These are phyloP conservation scores for Drosophila obscura DNA, from an alignment of 1,140 invertebrate genomes.

Conservation along the genomic window DNA sequence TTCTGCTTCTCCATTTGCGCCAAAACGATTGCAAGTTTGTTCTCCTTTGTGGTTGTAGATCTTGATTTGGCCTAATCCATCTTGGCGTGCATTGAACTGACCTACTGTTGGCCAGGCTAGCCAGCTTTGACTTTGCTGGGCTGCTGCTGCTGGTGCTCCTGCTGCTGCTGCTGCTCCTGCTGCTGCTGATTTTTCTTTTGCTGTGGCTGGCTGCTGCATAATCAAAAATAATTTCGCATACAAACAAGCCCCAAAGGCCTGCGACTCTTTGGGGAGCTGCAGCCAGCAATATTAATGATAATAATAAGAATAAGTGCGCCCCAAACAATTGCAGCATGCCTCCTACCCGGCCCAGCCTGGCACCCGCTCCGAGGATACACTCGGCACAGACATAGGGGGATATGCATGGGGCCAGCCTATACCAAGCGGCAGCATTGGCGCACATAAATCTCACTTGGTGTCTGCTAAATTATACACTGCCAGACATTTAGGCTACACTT, in stretches of 20 bases:
- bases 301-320: conserved; percentile 81
- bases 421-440: conserved; percentile 68
- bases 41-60: conserved; percentile 16
- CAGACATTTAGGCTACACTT: conserved; percentile 83
- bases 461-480: conserved; percentile 84
- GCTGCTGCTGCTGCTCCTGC: not conserved
- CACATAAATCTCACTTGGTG: conserved; percentile 84
- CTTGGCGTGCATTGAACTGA: conserved; percentile 71
- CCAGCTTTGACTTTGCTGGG: conserved; percentile 23
- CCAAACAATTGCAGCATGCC: conserved; percentile 71
- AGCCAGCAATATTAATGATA: conserved; percentile 77
- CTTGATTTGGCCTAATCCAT: conserved; percentile 63
- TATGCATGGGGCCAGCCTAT: too few species aligned
- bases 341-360: not conserved
- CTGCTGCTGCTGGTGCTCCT: conserved; percentile 11
- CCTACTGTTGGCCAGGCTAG: conserved; percentile 70
- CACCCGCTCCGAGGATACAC: conserved; percentile 46
- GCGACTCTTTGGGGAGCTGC: conserved; percentile 51
- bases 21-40: not conserved
- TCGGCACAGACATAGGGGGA: too few species aligned
- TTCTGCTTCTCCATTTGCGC: not conserved
- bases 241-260: conserved; percentile 76
- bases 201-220: conserved; percentile 63
- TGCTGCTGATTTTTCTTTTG: not conserved
- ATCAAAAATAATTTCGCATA: conserved; percentile 82